phyloP scores from a whole-genome alignment of 2,888 invertebrate genomes.

The Smittia sp. region DNA sequence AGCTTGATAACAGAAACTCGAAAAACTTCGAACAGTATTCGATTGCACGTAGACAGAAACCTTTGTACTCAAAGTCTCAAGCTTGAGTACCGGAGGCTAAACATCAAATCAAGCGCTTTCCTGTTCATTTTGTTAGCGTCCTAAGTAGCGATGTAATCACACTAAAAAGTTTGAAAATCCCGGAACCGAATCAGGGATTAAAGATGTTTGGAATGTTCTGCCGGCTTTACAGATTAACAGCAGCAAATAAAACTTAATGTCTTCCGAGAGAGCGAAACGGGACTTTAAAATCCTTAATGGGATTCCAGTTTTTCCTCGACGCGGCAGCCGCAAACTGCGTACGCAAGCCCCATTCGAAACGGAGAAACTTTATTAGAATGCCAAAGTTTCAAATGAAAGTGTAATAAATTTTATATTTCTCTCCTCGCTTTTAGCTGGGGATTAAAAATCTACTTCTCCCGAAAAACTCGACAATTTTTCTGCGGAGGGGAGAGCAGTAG shows the following conservation, averaged over 20 bases:
- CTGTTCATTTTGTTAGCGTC: too few relatives aligned
- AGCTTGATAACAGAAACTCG: too few relatives aligned
- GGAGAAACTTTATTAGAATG: slow-evolving; percentile 32
- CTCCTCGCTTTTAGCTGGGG: not conserved
- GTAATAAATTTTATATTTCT: slow-evolving; percentile 37
- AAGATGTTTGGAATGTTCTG: not conserved
- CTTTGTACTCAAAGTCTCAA: too few relatives aligned
- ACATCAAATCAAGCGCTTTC: too few relatives aligned
- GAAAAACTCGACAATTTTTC: not conserved
- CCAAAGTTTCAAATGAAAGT: slow-evolving; percentile 29
- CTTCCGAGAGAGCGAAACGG: not conserved
- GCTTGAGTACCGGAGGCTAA: too few relatives aligned
- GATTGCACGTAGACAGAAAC: too few relatives aligned
- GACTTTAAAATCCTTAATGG: not conserved
- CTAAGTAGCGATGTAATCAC: not conserved
- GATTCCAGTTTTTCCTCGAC: not conserved
- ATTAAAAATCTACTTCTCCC: slow-evolving; percentile 22
- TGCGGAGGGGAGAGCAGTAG: slow-evolving; percentile 17
- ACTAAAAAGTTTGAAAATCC: not conserved
- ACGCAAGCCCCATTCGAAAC: not conserved
- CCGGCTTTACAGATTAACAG: not conserved
- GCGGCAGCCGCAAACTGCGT: not conserved
- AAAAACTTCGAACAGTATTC: too few relatives aligned
- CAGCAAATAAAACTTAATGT: slow-evolving; percentile 7
- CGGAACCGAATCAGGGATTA: not conserved